Evolutionary conservation across 2,888 invertebrate species (phyloP), one percentile per base, ranked within the genome.

Genomic region (Tyria jacobaeae): DNA sequence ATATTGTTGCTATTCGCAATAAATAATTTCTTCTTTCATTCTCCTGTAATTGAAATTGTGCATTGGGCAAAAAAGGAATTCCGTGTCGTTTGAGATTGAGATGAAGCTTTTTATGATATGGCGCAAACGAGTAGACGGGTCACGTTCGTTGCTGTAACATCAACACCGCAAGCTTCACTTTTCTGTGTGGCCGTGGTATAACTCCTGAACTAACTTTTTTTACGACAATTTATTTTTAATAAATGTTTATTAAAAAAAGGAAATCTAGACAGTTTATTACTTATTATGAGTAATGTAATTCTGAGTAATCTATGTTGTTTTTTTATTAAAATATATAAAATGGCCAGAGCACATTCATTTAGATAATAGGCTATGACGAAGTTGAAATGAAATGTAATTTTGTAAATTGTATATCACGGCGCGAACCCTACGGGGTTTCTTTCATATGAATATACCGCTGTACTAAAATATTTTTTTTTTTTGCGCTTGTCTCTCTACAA

Each of bases 381-480:
- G 80, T 81, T 80, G 76, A 83, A 86, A 83, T 80, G 79, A 78
- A 85, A 83, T 80, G 80, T 84, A 82, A 86, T 86, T 85, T 84
- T 81, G 78, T 76, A 84, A 84, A 86, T 85, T 85, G 84, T 84
- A 78, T 78, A 84, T 83, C 78, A 82, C 79, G 64, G 78, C 71
- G 70, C 71, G 72, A 75, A 75, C 71, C 78, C 80, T 78, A 73
- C 64, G 72, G 79, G 78, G 70, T 70, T 78, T 66, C 66, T 81
- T 84, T 83, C 79, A 78, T 84, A 80, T 81, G 70, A 75, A 70
- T 79, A 71, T 76, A 80, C 73, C 53, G 17, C 14, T 27, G 53
- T 41, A 80, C 80, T 75, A 73, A 71, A 78, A 82, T 68, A 81
- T 81, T 80, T 81, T 66, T 76, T 82, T 79, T 81, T 79, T 81